Evolutionary conservation across 2,797 vertebrate genomes (phyloP).

Genomic region (Molossus molossus): DNA sequence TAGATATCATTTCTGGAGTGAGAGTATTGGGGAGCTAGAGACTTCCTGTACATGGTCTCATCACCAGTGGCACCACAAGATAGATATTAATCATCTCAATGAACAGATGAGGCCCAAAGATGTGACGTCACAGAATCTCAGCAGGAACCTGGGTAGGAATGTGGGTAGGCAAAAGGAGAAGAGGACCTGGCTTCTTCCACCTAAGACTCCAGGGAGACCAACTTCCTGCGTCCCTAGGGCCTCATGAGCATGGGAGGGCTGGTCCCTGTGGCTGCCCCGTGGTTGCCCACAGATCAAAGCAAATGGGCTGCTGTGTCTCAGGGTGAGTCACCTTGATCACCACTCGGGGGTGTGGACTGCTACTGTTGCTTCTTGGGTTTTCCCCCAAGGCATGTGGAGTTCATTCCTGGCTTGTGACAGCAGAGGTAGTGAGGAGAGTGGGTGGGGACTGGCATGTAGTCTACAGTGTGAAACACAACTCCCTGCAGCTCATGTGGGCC

Average conservation of each 20-base stretch:
- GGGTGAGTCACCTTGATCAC: conserved; percentile 46
- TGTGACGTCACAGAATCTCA: background rate
- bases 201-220: background rate
- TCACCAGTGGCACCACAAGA: background rate
- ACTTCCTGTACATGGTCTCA: background rate
- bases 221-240: background rate
- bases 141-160: background rate
- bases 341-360: background rate
- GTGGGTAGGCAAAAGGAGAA: conserved; percentile 56
- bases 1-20: background rate
- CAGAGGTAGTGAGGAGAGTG: background rate
- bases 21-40: background rate
- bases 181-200: background rate
- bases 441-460: background rate
- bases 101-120: rapidly evolving
- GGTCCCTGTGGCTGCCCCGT: background rate
- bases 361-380: conserved; percentile 33
- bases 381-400: background rate
- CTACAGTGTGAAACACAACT: background rate
- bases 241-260: background rate
- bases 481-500: rapidly evolving
- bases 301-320: rapidly evolving
- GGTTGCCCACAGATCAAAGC: background rate
- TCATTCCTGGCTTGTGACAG: background rate
- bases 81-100: background rate